Evolutionary conservation across 2,797 vertebrate species (phyloP).

Genomic region (Myotis vivesi): DNA sequence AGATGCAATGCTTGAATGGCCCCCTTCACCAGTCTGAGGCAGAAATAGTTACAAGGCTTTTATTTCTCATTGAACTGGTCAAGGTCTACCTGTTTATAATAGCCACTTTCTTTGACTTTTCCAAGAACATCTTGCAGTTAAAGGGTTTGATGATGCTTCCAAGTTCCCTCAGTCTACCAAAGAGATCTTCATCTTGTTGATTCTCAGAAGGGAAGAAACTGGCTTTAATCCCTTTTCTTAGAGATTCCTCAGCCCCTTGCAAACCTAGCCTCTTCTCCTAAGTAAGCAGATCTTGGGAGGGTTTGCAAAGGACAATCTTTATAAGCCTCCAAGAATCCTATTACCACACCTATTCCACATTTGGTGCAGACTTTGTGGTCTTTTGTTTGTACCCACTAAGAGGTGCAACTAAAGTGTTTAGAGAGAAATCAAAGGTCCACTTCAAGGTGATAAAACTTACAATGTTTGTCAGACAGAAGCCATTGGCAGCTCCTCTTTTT

Average conservation of each 20-base stretch:
- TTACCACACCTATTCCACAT: not conserved
- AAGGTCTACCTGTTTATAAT: not conserved
- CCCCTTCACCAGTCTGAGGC: not conserved
- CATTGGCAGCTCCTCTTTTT: not conserved
- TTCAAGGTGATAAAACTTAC: not conserved
- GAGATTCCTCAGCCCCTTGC: not conserved
- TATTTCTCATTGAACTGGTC: not conserved
- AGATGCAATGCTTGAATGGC: not conserved
- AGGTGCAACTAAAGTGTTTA: not conserved
- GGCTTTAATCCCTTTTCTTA: not conserved
- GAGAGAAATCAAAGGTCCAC: not conserved
- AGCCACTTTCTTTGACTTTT: not conserved
- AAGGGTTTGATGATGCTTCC: not conserved
- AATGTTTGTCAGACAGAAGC: not conserved
- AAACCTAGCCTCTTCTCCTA: not conserved
- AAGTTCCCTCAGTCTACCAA: not conserved
- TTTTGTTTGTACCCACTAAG: conserved; percentile 2
- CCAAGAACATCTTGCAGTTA: not conserved
- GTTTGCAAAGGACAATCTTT: not conserved
- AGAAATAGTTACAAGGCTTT: not conserved
- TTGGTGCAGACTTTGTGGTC: not conserved
- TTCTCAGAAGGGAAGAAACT: not conserved
- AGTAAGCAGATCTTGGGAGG: not conserved
- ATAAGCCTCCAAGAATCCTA: not conserved
- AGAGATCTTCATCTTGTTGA: not conserved